Evolutionary conservation across 2,797 vertebrate species (phyloP).

Genomic region (Ambastaia sidthimunki): DNA sequence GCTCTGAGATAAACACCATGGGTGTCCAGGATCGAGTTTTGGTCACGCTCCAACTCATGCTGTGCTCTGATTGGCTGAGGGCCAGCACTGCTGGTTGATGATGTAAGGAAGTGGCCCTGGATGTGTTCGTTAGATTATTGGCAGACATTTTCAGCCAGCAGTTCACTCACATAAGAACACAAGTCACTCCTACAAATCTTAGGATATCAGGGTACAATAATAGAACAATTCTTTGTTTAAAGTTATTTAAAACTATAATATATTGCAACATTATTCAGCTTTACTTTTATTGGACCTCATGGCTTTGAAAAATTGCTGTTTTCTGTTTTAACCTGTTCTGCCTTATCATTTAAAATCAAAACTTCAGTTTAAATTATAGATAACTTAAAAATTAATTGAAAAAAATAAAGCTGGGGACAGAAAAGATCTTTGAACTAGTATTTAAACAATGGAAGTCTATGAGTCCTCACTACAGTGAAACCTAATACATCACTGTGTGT

Average conservation of each 20-base stretch:
- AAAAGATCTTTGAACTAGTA: not conserved
- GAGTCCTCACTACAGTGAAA: not conserved
- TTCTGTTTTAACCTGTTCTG: too few relatives aligned
- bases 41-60: constrained; percentile 25
- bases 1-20: constrained; percentile 35
- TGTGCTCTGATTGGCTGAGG: constrained; percentile 42
- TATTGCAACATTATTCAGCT: too few relatives aligned
- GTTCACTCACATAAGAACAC: not conserved
- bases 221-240: too few relatives aligned
- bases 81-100: constrained; percentile 24
- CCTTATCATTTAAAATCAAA: too few relatives aligned
- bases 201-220: not conserved
- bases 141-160: constrained; percentile 7
- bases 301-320: too few relatives aligned
- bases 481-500: not conserved
- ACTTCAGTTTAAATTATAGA: too few relatives aligned
- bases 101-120: constrained; percentile 24
- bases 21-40: constrained; percentile 46
- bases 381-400: too few relatives aligned
- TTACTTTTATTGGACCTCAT: too few relatives aligned
- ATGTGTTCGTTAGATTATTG: constrained; percentile 24
- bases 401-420: not conserved
- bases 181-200: not conserved
- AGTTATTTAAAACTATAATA: too few relatives aligned
- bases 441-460: not conserved